Base-by-base conservation (phyloP, 2,888 invertebrate species). In the Caenorhabditis sulstoni region DNA sequence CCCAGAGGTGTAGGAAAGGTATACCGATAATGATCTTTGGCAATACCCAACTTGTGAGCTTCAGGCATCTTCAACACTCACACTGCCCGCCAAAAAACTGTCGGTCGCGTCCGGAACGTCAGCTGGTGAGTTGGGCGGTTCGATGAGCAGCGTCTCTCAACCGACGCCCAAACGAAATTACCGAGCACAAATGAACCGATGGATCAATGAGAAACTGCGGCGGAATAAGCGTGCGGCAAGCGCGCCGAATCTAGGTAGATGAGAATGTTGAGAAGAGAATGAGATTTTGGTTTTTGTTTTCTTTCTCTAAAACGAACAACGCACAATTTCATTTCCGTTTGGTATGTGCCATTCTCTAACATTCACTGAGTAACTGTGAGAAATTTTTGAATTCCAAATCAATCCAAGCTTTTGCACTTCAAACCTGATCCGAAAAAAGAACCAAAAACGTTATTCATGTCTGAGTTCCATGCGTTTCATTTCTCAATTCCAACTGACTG, bases 221-320 rank as follows among this genome's bases (percentile, higher is more conserved):
- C 67, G 81, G 23, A 84, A 70, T 23, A 84, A 92, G 92, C 93
- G 92, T 92, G 95, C 95, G 92, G 94, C 94, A 90, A 95, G 95
- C 90, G 95, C 95, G 91, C 96, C 96, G 90, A 95, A 95, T 93
- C 92, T 96, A 95, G 95, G 95, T 95, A 75, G 75, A 68, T 59
- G 49, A 37, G 55, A 39, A 53, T 37, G 39, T 61, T 45, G 53
- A 47, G 52, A 14, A 9, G 29, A 29, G 29, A 29, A 29, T 29
- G 29, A 29, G 29, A 29, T 29, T 29, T 29, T 29, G 29, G 29
- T 29, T 29, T 29, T 7, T 29, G 3, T 29, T n/a, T n/a, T n/a
- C n/a, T n/a, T n/a, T n/a, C n/a, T n/a, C n/a, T n/a, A n/a, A 29
- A 29, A 29, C 29, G 7, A 29, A 29, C n/a, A 29, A 29, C 29